Evolutionary conservation across 2,113 vertebrate genomes (phyloP), one percentile per base, ranked within the genome.

Genomic region (Amphilophus citrinellus): DNA sequence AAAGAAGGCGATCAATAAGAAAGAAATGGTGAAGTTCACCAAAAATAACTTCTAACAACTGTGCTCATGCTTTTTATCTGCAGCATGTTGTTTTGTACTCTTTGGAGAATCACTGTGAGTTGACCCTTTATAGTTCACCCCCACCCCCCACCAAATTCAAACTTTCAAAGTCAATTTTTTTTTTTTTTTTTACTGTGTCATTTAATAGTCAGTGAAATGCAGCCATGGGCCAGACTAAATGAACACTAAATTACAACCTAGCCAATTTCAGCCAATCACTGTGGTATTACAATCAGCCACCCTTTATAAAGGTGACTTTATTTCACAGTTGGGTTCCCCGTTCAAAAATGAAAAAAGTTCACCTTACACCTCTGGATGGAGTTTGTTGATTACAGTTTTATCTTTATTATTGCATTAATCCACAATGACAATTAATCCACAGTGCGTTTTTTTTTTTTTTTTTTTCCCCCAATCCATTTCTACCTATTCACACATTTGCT

Each of bases 181-280:
- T 22, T 22, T 35, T 68, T 75, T 14, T 13, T 24, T 4, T 60
- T 17, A 5, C 13, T 57, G 50, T 79, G 35, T 65, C 22, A 37
- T 61, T 89, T 77, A 60, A 76, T 62, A 35, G 18, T 79, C 35
- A 62, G 22, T 60, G 61, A 66, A 84, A 62, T 60, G 47, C 58
- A 66, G 65, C 47, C 58, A 10, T 22, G 10, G 24, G 78, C 30
- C 61, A 56, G 80, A 62, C 39, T 15, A 35, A 47, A 65, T 27
- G 22, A 83, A 87, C 63, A 57, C 39, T 2, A 85, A 87, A 88
- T 85, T 77, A 75, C 75, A 76, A 73, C 60, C 5, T 65, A 3
- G 6, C 14, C 75, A 61, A 86, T 80, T 85, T 68, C 53, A 84
- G 7, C 66, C 71, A 89, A 85, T 92, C 89, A 89, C 77, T 27